Conservation (phyloP, 2,888 invertebrate species). For the Lypha dubia region DNA sequence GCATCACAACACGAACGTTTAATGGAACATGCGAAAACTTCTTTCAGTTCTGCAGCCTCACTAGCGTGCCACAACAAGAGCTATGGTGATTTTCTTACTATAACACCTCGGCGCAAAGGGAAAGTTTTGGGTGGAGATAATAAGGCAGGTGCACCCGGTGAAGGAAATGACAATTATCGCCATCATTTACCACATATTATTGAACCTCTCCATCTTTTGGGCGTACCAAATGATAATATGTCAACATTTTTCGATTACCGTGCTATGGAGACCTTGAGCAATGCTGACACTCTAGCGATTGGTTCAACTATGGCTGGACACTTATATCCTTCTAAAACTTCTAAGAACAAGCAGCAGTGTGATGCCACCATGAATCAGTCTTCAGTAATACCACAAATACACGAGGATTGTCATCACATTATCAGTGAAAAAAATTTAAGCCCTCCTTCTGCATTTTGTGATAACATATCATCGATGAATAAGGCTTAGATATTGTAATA, state of each 20-base stretch:
- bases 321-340: conserved; percentile 73
- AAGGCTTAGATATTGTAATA: conserved; percentile 64
- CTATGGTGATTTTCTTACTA: conserved; percentile 81
- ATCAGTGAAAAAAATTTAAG: conserved; percentile 80
- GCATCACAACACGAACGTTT: conserved; percentile 52
- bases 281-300: conserved; percentile 80
- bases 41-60: conserved; percentile 56
- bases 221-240: conserved; percentile 76
- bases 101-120: conserved; percentile 79
- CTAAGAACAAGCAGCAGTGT: conserved; percentile 59
- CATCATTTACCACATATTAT: conserved; percentile 79
- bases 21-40: conserved; percentile 52
- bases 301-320: conserved; percentile 78
- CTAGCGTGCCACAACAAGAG: conserved; percentile 79
- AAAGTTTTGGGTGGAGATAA: conserved; percentile 73
- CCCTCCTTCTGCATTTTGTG: conserved; percentile 84
- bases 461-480: conserved; percentile 75
- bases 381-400: conserved; percentile 41
- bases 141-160: conserved; percentile 48
- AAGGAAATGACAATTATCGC: conserved; percentile 73
- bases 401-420: conserved; percentile 78
- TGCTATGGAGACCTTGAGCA: conserved; percentile 80
- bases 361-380: conserved; percentile 30
- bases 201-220: conserved; percentile 79
- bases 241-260: conserved; percentile 79